phyloP scores from a whole-genome alignment of 2,797 vertebrate species.

The Helostoma temminkii region DNA sequence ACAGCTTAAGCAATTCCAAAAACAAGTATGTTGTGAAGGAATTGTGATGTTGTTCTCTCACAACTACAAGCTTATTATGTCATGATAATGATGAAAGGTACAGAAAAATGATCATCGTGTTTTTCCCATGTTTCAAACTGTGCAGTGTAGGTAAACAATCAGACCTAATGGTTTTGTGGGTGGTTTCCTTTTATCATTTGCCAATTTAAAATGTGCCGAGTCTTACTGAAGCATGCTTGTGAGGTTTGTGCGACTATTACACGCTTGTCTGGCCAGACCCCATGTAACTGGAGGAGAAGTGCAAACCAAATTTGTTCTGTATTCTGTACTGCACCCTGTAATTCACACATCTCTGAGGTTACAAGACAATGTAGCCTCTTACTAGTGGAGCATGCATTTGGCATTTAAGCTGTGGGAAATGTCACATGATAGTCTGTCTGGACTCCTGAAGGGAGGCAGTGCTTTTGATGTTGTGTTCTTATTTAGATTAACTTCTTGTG shows the following conservation, averaged over 20 bases:
- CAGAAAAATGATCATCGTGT: constrained; percentile 4
- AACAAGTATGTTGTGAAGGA: background rate
- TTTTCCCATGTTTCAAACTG: background rate
- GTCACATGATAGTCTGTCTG: constrained; percentile 42
- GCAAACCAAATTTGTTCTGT: constrained; percentile 37
- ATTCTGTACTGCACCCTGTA: constrained; percentile 18
- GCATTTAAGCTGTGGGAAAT: constrained; percentile 61
- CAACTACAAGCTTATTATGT: constrained; percentile 10
- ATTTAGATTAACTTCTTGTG: constrained; percentile 60
- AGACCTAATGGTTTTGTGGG: constrained; percentile 17
- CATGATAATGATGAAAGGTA: background rate
- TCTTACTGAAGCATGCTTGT: constrained; percentile 31
- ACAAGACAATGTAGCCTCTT: constrained; percentile 54
- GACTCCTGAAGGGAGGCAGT: constrained; percentile 45
- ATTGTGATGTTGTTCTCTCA: background rate
- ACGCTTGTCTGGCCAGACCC: constrained; percentile 56
- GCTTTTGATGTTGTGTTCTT: constrained; percentile 60
- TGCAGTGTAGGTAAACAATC: constrained; percentile 34
- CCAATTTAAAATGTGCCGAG: constrained; percentile 56
- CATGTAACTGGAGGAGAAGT: constrained; percentile 18
- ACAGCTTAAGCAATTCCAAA: background rate
- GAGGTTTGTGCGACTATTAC: constrained; percentile 58
- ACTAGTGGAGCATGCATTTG: constrained; percentile 40
- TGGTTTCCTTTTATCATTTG: constrained; percentile 35
- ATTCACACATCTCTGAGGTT: constrained; percentile 38